Evolutionary conservation across 2,797 vertebrate genomes (phyloP).

Genomic region (Falco columbarius): DNA sequence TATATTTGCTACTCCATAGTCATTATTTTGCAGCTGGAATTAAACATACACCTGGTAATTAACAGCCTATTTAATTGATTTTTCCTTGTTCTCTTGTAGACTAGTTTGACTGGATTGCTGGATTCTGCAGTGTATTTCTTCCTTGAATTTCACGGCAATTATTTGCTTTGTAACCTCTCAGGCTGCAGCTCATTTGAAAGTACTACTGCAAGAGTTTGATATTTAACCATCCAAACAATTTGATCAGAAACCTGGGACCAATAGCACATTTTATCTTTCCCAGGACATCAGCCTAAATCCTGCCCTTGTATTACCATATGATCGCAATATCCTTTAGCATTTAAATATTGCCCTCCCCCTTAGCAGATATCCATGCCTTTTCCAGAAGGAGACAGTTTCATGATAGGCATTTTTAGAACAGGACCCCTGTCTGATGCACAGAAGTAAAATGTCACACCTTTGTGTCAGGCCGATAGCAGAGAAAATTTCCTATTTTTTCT

Average conservation of each 20-base stretch:
- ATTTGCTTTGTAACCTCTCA: background rate
- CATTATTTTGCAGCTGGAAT: background rate
- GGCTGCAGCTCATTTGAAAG: background rate
- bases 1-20: background rate
- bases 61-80: background rate
- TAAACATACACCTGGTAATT: background rate
- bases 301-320: background rate
- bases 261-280: background rate
- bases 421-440: background rate
- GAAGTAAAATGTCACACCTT: background rate
- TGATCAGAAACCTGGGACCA: background rate
- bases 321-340: background rate
- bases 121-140: background rate
- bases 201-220: background rate
- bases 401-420: background rate
- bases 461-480: background rate
- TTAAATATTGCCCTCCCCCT: background rate
- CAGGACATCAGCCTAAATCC: background rate
- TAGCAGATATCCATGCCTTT: background rate
- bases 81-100: background rate
- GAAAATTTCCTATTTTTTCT: background rate
- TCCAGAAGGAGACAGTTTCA: background rate
- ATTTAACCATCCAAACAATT: background rate
- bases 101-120: background rate
- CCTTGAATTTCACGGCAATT: background rate